Evolutionary conservation across 2,113 vertebrate species (phyloP).

Genomic region (Prionailurus bengalensis): DNA sequence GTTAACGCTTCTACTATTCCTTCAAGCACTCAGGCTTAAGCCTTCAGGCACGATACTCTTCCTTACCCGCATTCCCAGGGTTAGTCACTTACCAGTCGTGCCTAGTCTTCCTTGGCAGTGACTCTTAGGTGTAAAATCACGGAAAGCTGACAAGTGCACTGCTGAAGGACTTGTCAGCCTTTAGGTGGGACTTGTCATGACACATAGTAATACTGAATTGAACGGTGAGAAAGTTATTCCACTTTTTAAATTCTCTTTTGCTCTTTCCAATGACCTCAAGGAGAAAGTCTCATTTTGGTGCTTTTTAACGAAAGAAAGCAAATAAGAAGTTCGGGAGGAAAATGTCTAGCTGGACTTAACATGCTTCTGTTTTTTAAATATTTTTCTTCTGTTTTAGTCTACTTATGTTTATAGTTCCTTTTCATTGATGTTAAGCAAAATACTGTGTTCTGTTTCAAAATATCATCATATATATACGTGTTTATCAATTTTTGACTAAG

Average conservation of each 20-base stretch:
- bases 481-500: constrained; percentile 13
- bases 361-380: background rate
- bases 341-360: background rate
- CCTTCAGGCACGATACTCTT: background rate
- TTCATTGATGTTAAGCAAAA: constrained; percentile 2
- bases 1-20: background rate
- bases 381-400: background rate
- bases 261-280: background rate
- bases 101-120: background rate
- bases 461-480: background rate
- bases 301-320: constrained; percentile 26
- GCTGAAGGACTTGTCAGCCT: background rate
- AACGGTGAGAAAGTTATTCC: background rate
- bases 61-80: background rate
- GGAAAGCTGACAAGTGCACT: background rate
- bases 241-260: background rate
- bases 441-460: background rate
- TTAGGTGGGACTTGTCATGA: background rate
- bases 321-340: background rate
- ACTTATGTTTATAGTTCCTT: background rate
- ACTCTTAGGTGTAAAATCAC: background rate
- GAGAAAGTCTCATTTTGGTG: background rate
- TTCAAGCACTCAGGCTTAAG: background rate
- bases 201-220: background rate
- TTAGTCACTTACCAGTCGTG: background rate